phyloP scores from a whole-genome alignment of 2,797 vertebrate genomes.

The Lutjanus campechanus region DNA sequence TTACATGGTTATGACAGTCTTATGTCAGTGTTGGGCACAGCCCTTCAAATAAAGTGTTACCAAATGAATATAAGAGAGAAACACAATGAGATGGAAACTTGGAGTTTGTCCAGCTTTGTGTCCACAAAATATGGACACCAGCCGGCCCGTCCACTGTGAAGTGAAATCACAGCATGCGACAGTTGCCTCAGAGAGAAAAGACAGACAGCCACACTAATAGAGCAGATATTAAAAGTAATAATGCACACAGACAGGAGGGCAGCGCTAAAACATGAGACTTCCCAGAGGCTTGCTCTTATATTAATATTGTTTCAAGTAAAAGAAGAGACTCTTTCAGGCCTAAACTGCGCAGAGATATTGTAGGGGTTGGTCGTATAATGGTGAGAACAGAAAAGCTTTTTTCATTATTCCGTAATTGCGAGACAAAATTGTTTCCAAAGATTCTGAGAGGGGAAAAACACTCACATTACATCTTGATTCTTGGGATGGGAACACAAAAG shows the following conservation, averaged over 20 bases:
- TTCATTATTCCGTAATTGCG: not conserved
- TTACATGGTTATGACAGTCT: too few species aligned
- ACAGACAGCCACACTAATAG: constrained; percentile 21
- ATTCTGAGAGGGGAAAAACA: constrained; percentile 25
- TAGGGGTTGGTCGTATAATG: not conserved
- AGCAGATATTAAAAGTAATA: constrained; percentile 26
- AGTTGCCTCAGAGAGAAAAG: constrained; percentile 12
- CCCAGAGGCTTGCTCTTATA: constrained; percentile 2
- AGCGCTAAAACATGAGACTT: not conserved
- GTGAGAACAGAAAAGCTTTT: constrained; percentile 17
- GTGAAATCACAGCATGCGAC: constrained; percentile 1
- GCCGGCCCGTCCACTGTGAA: not conserved
- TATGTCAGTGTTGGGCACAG: too few species aligned
- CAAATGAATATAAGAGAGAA: not conserved
- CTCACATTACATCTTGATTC: constrained; percentile 8
- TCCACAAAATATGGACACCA: too few species aligned
- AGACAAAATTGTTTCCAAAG: constrained; percentile 18
- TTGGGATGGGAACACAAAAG: constrained; percentile 14
- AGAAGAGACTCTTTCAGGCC: not conserved
- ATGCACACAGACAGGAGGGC: constrained; percentile 8
- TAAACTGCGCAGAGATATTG: not conserved
- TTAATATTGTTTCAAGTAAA: constrained; percentile 21
- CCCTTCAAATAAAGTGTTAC: too few species aligned
- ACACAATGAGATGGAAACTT: not conserved
- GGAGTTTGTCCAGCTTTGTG: not conserved